A percentile compares a stretch with the other conserved stretches of the same genome.
phyloP scores from a whole-genome alignment of 2,113 vertebrate species.

The Baryphthengus martii region DNA sequence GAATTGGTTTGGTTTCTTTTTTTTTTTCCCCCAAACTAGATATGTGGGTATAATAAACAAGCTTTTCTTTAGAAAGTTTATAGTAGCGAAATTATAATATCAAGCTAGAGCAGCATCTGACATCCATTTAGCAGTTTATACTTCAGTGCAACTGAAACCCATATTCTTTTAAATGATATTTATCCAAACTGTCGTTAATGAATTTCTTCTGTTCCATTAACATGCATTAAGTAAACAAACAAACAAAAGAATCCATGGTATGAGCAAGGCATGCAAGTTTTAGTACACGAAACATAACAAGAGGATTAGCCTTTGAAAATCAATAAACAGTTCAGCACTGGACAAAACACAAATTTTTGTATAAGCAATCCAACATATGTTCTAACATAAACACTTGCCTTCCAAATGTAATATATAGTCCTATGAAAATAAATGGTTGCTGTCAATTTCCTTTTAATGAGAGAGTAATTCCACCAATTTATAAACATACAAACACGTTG shows the following conservation, averaged over 20 bases:
- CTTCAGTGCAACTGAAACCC: conserved; percentile 43
- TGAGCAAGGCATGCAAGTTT: conserved; percentile 71
- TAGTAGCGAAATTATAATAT: conserved; percentile 41
- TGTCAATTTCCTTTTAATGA: conserved; percentile 64
- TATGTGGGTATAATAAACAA: conserved; percentile 30
- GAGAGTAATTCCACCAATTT: conserved; percentile 37
- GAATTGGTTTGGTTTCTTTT: background rate
- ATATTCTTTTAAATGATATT: background rate
- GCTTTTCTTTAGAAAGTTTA: conserved; percentile 8
- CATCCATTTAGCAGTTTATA: conserved; percentile 74
- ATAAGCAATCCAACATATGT: conserved; percentile 67
- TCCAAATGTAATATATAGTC: conserved; percentile 63
- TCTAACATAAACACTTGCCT: conserved; percentile 68
- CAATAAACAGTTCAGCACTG: conserved; percentile 62
- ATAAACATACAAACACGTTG: conserved; percentile 39
- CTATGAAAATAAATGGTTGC: conserved; percentile 74
- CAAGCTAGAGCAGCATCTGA: conserved; percentile 64
- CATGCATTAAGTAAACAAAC: conserved; percentile 68
- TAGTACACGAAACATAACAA: conserved; percentile 63
- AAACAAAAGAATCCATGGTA: conserved; percentile 56
- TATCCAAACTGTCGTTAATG: conserved; percentile 66
- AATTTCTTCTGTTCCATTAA: conserved; percentile 68
- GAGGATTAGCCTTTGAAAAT: conserved; percentile 65
- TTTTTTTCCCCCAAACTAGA: background rate
- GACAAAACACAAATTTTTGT: conserved; percentile 58